phyloP scores from a whole-genome alignment of 1,140 invertebrate species.

The Fopius arisanus region DNA sequence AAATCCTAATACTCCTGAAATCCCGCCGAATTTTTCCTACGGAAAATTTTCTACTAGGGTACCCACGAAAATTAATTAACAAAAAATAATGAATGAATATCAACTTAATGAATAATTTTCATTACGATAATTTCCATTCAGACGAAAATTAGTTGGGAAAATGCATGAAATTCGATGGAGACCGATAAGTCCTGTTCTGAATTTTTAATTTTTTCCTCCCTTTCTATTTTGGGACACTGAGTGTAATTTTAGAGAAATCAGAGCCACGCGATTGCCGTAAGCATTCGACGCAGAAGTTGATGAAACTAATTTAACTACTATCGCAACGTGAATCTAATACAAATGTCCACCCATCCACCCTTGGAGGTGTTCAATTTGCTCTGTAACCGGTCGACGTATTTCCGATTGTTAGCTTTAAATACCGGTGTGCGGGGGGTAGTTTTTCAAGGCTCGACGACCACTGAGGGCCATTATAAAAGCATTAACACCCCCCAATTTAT shows the following conservation, averaged over 20 bases:
- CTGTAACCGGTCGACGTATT: not conserved
- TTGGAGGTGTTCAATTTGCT: slow-evolving; percentile 34
- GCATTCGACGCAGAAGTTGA: slow-evolving; percentile 37
- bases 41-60: no score
- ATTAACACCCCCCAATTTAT: not conserved
- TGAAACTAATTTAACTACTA: slow-evolving; percentile 46
- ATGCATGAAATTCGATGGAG: no score
- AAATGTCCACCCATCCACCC: slow-evolving; percentile 38
- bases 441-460: not conserved
- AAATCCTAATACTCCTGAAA: no score
- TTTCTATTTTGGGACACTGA: slow-evolving; percentile 6
- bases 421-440: not conserved
- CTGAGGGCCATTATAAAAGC: not conserved
- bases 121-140: no score
- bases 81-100: no score
- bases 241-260: slow-evolving; percentile 40
- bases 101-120: no score
- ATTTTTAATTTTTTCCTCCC: not conserved
- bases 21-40: no score
- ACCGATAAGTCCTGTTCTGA: no score
- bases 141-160: no score
- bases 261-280: slow-evolving; percentile 38
- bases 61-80: no score
- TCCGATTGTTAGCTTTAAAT: slow-evolving; percentile 7
- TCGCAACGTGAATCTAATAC: slow-evolving; percentile 41